Evolutionary conservation across 2,113 vertebrate species (phyloP).

Genomic region (Sinocyclocheilus anophthalmus): DNA sequence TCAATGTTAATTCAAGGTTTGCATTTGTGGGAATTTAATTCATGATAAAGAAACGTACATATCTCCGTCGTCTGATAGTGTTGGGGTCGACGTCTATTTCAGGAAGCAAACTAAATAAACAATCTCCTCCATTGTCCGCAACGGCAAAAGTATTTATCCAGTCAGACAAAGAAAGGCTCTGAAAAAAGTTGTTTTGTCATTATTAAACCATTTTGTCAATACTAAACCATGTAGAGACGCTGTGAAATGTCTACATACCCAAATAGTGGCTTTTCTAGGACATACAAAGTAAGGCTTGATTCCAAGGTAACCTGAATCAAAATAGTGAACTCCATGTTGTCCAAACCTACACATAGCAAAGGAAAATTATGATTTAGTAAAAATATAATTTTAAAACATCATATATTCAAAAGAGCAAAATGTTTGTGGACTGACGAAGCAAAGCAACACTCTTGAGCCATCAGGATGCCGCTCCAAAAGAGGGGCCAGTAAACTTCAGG

Average conservation of each 20-base stretch:
- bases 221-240: background rate
- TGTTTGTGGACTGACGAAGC: conserved; percentile 76
- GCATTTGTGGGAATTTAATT: conserved; percentile 24
- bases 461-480: conserved; percentile 81
- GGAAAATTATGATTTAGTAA: background rate
- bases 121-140: conserved; percentile 83
- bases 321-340: conserved; percentile 89
- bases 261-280: conserved; percentile 84
- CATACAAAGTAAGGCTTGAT: conserved; percentile 82
- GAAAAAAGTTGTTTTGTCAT: conserved; percentile 34
- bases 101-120: conserved; percentile 82
- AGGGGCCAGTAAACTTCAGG: conserved; percentile 90
- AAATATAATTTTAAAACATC: background rate
- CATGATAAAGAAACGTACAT: conserved; percentile 74
- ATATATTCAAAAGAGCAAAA: background rate
- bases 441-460: conserved; percentile 87
- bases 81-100: conserved; percentile 70
- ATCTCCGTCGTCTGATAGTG: conserved; percentile 84
- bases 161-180: conserved; percentile 90
- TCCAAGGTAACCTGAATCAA: conserved; percentile 83
- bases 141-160: conserved; percentile 85
- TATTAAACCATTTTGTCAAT: background rate
- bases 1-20: background rate
- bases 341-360: conserved; percentile 70
- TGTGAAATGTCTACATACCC: conserved; percentile 78